Conservation (phyloP, 1,140 invertebrate species). For the Hypsibius dujardini region DNA sequence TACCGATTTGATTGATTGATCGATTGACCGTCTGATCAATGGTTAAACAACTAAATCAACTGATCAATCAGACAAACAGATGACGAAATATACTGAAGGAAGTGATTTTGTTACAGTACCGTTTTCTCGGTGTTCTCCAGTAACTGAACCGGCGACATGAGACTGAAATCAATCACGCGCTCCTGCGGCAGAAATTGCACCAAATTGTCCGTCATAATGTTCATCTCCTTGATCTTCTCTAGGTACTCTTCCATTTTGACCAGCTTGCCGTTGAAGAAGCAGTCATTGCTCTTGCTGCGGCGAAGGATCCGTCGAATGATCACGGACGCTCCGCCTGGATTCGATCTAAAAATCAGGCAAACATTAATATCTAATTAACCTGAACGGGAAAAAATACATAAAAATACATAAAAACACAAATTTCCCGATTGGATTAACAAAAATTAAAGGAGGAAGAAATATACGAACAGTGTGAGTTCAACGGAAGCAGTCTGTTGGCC, state of each 20-base stretch:
- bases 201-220: constrained; percentile 75
- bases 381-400: not conserved
- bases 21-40: no score
- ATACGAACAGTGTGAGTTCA: constrained; percentile 50
- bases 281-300: constrained; percentile 33
- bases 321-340: constrained; percentile 29
- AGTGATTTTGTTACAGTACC: constrained; percentile 31
- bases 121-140: constrained; percentile 66
- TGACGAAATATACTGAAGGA: no score
- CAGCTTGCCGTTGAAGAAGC: constrained; percentile 46
- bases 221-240: constrained; percentile 39
- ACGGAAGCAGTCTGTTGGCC: constrained; percentile 50
- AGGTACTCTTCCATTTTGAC: constrained; percentile 41
- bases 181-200: constrained; percentile 94
- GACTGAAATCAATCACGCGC: constrained; percentile 80
- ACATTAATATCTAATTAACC: not conserved
- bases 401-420: no score
- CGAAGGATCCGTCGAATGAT: constrained; percentile 29
- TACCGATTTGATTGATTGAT: no score
- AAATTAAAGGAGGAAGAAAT: constrained; percentile 13
- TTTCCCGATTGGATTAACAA: no score
- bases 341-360: constrained; percentile 21
- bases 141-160: constrained; percentile 59
- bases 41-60: no score
- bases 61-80: no score